Percentiles rank a stretch among this genome's conserved stretches.
These are phyloP conservation scores for Numenius arquata DNA, from an alignment of 2,113 vertebrate genomes.

Conservation along the genomic window DNA sequence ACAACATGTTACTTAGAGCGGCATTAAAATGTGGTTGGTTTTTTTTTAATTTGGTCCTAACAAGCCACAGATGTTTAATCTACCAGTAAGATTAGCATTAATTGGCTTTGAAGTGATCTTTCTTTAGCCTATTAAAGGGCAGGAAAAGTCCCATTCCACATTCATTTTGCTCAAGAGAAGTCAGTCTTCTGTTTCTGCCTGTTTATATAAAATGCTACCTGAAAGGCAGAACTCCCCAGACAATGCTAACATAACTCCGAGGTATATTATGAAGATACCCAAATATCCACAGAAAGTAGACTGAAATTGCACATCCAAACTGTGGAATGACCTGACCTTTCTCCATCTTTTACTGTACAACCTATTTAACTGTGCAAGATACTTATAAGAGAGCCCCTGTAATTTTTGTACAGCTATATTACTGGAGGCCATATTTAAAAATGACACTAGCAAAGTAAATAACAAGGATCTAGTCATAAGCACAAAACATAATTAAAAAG, in stretches of 20 bases:
- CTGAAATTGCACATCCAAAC: background rate
- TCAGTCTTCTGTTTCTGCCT: background rate
- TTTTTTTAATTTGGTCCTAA: background rate
- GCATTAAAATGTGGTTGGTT: background rate
- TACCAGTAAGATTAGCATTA: background rate
- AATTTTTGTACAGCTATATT: background rate
- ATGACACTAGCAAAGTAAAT: background rate
- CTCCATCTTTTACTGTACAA: background rate
- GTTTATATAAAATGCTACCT: background rate
- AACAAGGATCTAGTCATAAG: background rate
- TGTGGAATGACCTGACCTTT: background rate
- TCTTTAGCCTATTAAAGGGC: background rate
- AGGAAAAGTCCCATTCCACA: background rate
- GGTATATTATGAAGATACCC: background rate
- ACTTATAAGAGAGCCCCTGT: background rate
- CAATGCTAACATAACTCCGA: background rate
- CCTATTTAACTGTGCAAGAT: background rate
- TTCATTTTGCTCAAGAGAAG: background rate
- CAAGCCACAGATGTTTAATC: background rate
- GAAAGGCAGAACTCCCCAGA: background rate
- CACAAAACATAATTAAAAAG: background rate
- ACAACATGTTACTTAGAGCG: background rate
- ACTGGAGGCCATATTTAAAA: background rate
- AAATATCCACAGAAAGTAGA: background rate
- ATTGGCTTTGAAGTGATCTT: background rate